Evolutionary conservation across 2,797 vertebrate species (phyloP).

Genomic region (Neopelma chrysocephalum): DNA sequence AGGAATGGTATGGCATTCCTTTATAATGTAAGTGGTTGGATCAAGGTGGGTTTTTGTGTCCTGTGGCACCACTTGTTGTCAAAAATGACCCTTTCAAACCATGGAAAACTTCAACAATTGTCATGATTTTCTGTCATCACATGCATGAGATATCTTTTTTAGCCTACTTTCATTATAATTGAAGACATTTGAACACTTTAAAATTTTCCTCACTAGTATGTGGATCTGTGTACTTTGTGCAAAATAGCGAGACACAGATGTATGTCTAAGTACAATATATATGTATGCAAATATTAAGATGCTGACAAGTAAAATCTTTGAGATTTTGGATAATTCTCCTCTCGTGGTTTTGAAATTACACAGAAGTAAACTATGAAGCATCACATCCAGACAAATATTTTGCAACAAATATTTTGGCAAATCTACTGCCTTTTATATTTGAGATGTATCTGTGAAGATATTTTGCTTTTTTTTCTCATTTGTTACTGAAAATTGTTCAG

Average conservation of each 20-base stretch:
- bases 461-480: background rate
- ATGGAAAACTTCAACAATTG: background rate
- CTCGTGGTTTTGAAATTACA: background rate
- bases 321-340: background rate
- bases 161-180: rapidly evolving
- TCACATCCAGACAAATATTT: background rate
- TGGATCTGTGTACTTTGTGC: background rate
- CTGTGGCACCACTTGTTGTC: background rate
- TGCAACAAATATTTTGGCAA: conserved; percentile 3
- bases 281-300: background rate
- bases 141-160: background rate
- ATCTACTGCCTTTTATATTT: background rate
- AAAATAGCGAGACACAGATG: background rate
- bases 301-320: background rate
- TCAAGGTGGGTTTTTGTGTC: background rate
- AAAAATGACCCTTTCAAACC: background rate
- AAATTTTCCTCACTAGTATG: background rate
- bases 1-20: background rate
- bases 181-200: background rate
- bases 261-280: background rate
- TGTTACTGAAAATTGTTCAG: background rate
- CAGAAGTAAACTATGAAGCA: background rate
- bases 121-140: background rate
- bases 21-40: background rate
- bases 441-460: background rate